phyloP scores from a whole-genome alignment of 2,888 invertebrate genomes.

The Enchytraeus crypticus region DNA sequence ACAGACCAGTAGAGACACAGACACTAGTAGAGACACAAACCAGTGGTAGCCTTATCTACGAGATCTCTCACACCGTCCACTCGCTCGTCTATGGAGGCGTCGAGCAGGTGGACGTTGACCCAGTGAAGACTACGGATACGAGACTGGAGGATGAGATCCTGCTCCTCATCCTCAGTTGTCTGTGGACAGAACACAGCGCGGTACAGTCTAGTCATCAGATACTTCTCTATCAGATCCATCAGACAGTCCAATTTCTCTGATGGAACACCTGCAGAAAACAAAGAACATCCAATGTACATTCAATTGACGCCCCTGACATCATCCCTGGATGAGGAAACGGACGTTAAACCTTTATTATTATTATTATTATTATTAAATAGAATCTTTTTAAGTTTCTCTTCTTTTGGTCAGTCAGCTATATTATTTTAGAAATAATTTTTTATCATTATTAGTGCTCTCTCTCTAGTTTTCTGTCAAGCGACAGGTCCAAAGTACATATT shows the following conservation, averaged over 20 bases:
- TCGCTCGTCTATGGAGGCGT: slow-evolving; percentile 79
- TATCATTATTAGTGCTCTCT: background rate
- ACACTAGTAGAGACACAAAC: slow-evolving; percentile 55
- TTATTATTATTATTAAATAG: background rate
- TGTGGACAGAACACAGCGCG: slow-evolving; percentile 77
- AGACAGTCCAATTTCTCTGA: slow-evolving; percentile 70
- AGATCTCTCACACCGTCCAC: slow-evolving; percentile 74
- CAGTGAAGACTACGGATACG: slow-evolving; percentile 90
- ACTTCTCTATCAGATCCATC: slow-evolving; percentile 82
- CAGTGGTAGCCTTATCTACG: slow-evolving; percentile 85
- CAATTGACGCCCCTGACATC: too few relatives aligned
- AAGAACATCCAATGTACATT: background rate
- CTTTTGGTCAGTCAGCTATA: background rate
- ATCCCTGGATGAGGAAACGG: too few relatives aligned
- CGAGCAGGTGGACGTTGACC: slow-evolving; percentile 88
- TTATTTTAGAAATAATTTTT: background rate
- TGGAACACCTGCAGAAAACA: slow-evolving; percentile 52
- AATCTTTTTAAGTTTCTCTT: background rate
- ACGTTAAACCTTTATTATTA: too few relatives aligned
- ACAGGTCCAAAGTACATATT: too few relatives aligned
- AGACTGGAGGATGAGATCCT: slow-evolving; percentile 82
- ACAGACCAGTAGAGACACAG: too few relatives aligned
- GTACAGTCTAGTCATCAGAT: slow-evolving; percentile 81
- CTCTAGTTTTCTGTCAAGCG: too few relatives aligned
- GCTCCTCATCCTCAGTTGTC: slow-evolving; percentile 74